These are phyloP conservation scores for Cotesia vestalis DNA, from an alignment of 1,140 invertebrate species.

Conservation along the genomic window DNA sequence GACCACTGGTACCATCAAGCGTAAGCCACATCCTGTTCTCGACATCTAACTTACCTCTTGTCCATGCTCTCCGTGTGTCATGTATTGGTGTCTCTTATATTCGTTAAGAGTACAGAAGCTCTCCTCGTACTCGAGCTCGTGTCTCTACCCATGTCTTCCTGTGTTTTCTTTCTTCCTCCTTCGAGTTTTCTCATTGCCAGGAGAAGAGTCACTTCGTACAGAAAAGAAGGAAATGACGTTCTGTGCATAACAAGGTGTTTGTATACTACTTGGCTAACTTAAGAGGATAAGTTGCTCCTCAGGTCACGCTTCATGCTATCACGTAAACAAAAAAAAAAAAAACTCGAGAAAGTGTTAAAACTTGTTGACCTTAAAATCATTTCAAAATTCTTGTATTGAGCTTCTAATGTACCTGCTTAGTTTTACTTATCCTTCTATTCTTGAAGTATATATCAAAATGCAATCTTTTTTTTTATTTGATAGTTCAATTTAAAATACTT, in stretches of 20 bases:
- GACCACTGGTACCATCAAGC: conserved; percentile 39
- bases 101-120: no score
- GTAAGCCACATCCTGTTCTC: conserved; percentile 45
- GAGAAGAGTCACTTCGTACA: conserved; percentile 30
- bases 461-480: no score
- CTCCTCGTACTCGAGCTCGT: conserved; percentile 1
- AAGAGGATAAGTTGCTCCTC: conserved; percentile 23
- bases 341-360: background rate
- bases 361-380: background rate
- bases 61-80: no score
- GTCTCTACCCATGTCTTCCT: conserved; percentile 28
- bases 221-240: conserved; percentile 54
- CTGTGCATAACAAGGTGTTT: conserved; percentile 50
- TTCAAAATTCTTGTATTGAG: no score
- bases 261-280: conserved; percentile 8
- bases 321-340: background rate
- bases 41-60: conserved; percentile 3
- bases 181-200: conserved; percentile 17
- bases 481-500: no score
- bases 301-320: conserved; percentile 12
- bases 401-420: no score
- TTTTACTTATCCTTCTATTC: no score
- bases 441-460: no score
- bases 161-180: conserved; percentile 29
- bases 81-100: conserved; percentile 15